A percentile compares a stretch with the other conserved stretches of the same genome.
Evolutionary conservation across 2,113 vertebrate species (phyloP).

Genomic region (Pipra filicauda): DNA sequence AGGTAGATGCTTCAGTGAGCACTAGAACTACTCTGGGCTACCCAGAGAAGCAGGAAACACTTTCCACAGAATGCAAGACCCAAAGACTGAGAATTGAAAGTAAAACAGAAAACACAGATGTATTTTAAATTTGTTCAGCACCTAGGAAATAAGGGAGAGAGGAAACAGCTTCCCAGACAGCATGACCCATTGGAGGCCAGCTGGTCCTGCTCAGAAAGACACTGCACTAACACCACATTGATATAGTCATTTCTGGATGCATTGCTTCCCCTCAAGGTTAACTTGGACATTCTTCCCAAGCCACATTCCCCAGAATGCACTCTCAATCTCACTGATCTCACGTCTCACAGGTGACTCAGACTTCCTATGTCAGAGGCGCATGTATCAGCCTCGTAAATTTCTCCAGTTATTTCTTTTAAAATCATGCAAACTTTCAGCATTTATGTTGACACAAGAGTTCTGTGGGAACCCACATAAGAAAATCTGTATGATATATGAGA

Average conservation of each 20-base stretch:
- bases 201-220: background rate
- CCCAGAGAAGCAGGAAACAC: background rate
- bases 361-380: background rate
- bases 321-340: background rate
- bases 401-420: background rate
- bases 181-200: background rate
- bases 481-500: background rate
- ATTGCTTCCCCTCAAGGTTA: background rate
- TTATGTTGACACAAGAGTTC: background rate
- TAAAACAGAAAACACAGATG: background rate
- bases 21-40: background rate
- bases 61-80: background rate
- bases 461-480: background rate
- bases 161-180: background rate
- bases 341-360: background rate
- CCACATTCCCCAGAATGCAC: accelerated
- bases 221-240: accelerated
- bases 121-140: background rate
- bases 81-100: background rate
- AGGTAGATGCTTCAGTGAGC: background rate
- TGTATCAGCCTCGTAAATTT: background rate
- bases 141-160: background rate
- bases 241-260: background rate
- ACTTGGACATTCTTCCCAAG: accelerated
- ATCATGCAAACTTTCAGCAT: background rate